Conservation (phyloP, 2,113 vertebrate species). For the Ivindomyrus marchei region DNA sequence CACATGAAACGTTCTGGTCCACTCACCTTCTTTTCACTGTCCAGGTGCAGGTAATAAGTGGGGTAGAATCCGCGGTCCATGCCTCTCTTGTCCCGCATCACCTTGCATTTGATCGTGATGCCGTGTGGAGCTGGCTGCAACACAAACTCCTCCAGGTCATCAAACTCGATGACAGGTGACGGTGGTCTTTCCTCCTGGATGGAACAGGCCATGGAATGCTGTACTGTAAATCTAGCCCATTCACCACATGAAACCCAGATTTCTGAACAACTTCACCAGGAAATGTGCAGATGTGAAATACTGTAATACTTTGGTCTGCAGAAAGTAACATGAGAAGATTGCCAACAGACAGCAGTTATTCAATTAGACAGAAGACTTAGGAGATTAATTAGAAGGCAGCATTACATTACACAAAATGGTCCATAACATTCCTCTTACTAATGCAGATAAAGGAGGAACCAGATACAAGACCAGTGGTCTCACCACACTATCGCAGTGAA, state of each 20-base stretch:
- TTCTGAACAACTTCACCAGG: background rate
- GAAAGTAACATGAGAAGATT: background rate
- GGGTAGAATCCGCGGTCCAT: slow-evolving; percentile 91
- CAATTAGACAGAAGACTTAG: background rate
- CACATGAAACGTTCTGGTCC: background rate
- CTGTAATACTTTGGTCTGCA: background rate
- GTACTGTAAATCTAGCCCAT: background rate
- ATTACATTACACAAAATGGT: background rate
- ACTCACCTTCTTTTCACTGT: slow-evolving; percentile 81
- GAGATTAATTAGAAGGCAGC: background rate
- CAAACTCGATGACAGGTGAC: slow-evolving; percentile 79
- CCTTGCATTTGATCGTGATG: slow-evolving; percentile 77
- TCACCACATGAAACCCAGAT: background rate
- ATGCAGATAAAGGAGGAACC: background rate
- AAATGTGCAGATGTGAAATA: background rate
- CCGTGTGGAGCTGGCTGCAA: slow-evolving; percentile 77
- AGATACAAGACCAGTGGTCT: background rate
- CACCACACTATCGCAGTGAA: background rate
- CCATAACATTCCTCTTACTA: background rate
- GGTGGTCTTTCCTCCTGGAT: slow-evolving; percentile 52
- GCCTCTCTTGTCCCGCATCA: slow-evolving; percentile 89
- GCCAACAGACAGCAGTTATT: background rate
- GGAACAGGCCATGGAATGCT: background rate
- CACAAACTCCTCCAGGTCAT: slow-evolving; percentile 81
- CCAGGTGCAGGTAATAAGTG: slow-evolving; percentile 87